phyloP scores from a whole-genome alignment of 64 coral and sea anemone species.

The Hydrozoanthus tunicans region DNA sequence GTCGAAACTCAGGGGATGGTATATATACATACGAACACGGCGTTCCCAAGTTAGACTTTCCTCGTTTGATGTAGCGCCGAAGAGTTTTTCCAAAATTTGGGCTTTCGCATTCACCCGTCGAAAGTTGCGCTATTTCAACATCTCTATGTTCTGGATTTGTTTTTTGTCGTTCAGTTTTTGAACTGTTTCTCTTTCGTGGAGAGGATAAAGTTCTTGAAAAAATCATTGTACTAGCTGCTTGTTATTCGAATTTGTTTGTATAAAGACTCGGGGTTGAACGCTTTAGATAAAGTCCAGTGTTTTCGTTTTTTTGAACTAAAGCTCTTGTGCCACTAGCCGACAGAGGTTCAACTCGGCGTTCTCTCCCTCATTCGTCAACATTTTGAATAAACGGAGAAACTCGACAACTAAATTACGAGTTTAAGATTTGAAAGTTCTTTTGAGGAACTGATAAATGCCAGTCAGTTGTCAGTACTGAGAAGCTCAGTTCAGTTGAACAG shows the following conservation, averaged over 20 bases:
- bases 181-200: not conserved
- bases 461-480: too few species aligned
- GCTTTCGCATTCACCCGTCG: not conserved
- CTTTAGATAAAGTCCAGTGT: not conserved
- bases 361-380: too few species aligned
- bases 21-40: slow-evolving; percentile 28
- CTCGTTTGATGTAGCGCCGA: not conserved
- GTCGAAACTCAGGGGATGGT: slow-evolving; percentile 67
- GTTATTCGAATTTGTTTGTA: not conserved
- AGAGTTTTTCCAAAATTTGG: not conserved
- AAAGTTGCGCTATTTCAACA: not conserved
- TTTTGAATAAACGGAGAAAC: too few species aligned
- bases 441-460: too few species aligned
- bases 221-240: not conserved
- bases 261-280: not conserved
- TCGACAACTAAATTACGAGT: too few species aligned
- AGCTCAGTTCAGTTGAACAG: not conserved
- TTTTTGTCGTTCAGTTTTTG: not conserved
- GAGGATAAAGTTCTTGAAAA: not conserved
- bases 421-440: too few species aligned
- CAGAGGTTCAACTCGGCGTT: too few species aligned
- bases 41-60: not conserved
- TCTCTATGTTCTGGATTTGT: not conserved
- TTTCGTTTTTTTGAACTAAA: not conserved
- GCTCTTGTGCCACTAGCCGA: too few species aligned